Conservation (phyloP, 2,888 invertebrate species). For the Rhaphigaster nebulosa region DNA sequence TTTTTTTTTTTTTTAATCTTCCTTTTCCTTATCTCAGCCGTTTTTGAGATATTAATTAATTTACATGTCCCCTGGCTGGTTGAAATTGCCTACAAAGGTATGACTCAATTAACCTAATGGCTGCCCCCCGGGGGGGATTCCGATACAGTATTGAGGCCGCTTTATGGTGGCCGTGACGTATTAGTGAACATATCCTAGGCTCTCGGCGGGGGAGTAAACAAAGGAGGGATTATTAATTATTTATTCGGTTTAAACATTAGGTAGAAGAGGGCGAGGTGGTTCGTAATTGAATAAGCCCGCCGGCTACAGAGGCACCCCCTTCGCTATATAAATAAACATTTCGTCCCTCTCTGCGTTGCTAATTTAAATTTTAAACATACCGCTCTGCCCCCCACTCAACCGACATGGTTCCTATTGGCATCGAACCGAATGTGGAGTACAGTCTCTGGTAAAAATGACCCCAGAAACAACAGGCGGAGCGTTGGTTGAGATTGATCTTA, state of each 20-base stretch:
- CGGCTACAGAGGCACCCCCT: background rate
- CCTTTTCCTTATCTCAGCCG: background rate
- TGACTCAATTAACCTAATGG: background rate
- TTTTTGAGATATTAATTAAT: constrained; percentile 6
- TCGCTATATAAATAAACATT: constrained; percentile 50
- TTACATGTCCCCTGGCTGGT: background rate
- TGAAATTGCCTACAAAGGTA: background rate
- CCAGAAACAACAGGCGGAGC: background rate
- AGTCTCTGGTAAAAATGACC: background rate
- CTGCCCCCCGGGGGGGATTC: background rate
- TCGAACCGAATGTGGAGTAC: constrained; percentile 10
- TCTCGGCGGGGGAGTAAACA: background rate
- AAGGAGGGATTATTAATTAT: constrained; percentile 35
- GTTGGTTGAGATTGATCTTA: background rate
- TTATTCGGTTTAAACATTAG: constrained; percentile 37
- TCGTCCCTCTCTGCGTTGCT: constrained; percentile 44
- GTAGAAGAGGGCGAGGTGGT: background rate
- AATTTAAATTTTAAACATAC: constrained; percentile 56
- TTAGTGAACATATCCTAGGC: background rate
- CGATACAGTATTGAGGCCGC: background rate
- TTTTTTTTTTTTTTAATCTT: background rate
- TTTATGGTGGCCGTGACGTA: background rate
- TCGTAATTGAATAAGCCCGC: constrained; percentile 48
- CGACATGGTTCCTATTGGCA: constrained; percentile 19
- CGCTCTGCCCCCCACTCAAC: background rate